Evolutionary conservation across 2,888 invertebrate genomes (phyloP), one percentile per base, ranked within the genome.

Genomic region (Andrena fulva): DNA sequence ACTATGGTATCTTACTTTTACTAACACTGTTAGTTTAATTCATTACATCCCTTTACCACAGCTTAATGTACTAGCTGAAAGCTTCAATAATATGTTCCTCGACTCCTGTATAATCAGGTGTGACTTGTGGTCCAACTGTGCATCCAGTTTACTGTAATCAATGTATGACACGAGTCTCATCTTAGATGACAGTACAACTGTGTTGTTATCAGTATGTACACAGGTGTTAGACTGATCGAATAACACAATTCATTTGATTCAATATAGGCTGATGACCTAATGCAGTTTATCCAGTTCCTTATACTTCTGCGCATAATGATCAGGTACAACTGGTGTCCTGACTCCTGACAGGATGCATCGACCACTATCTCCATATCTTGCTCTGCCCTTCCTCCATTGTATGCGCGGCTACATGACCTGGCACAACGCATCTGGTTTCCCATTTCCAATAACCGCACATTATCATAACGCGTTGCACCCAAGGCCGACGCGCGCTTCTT

Each of bases 401-500:
- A 62, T 20, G 24, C 16, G 50, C n/a, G 64, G 48, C 16, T 48
- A 33, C 16, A 73, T 50, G 54, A 75, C 35, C 66, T 16, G 20
- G 3, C 50, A 29, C 24, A 27, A 33, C 5, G 16, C 33, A 67
- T 52, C 62, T 24, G 33, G 35, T 64, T 69, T 20, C 48, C 72
- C 31, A 48, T 52, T 77, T 66, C 33, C 56, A 66, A 72, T 77
- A 76, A 60, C 52, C 27, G 20, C 20, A 20, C 54, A 68, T 69
- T 81, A 77, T 72, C 50, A n/a, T 60, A 72, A 80, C 71, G 20
- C 27, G 52, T 27, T 48, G 16, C 20, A 16, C 24, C 52, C 67
- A 83, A 82, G 82, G 77, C 77, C 73, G 69, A 12, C 48, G 27
- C 52, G 66, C 69, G 62, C 67, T 73, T 72, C 35, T 81, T 70